These are phyloP conservation scores for Guaruba guarouba DNA, from an alignment of 2,113 vertebrate species.

Conservation along the genomic window DNA sequence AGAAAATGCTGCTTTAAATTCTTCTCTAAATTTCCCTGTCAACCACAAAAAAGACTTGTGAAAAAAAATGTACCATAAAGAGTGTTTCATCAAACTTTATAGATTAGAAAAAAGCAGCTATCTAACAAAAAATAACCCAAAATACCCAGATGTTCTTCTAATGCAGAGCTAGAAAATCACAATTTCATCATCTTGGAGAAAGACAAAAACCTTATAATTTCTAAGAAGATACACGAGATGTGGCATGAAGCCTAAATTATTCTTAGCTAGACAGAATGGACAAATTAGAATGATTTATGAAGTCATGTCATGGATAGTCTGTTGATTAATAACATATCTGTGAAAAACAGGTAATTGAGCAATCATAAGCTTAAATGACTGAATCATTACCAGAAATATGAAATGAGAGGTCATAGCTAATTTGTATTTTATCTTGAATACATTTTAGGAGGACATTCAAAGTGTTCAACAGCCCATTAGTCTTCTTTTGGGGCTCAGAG, in stretches of 20 bases:
- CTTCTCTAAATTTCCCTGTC: conserved; percentile 93
- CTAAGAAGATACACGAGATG: neutral
- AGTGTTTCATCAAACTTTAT: neutral
- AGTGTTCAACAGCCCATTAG: neutral
- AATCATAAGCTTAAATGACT: neutral
- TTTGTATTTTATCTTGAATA: neutral
- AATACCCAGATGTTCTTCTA: neutral
- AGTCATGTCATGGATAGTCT: neutral
- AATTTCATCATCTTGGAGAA: neutral
- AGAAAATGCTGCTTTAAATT: conserved; percentile 95
- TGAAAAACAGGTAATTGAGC: neutral
- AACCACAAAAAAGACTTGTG: conserved; percentile 33
- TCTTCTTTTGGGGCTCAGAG: neutral
- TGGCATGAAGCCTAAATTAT: neutral
- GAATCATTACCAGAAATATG: neutral
- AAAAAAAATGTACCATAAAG: neutral
- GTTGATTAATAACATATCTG: neutral
- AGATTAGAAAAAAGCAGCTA: neutral
- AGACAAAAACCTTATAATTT: neutral
- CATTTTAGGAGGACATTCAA: neutral
- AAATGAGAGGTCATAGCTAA: neutral
- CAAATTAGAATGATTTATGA: neutral
- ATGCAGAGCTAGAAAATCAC: neutral
- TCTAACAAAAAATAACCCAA: neutral
- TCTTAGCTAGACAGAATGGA: neutral